phyloP scores from a whole-genome alignment of 2,888 invertebrate species.

The Dendrolimus houi region DNA sequence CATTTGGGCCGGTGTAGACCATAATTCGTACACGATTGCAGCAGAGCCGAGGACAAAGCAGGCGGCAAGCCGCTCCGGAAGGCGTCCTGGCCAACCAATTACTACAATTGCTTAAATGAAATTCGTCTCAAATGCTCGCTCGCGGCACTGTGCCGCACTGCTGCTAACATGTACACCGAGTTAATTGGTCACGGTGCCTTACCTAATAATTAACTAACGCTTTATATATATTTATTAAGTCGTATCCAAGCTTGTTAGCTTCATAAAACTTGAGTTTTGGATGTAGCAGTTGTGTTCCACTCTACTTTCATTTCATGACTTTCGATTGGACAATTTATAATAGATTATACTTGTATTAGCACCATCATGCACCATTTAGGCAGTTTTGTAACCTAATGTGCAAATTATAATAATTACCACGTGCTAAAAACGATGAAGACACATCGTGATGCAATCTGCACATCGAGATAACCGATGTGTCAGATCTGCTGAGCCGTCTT shows the following conservation, averaged over 20 bases:
- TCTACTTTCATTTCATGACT: too few species aligned
- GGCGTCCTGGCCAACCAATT: slow-evolving; percentile 60
- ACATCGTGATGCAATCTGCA: too few species aligned
- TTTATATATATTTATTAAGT: slow-evolving; percentile 30
- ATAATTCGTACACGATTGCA: slow-evolving; percentile 24
- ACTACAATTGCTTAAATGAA: slow-evolving; percentile 72
- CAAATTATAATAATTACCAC: too few species aligned
- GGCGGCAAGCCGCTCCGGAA: slow-evolving; percentile 51
- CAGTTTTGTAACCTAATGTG: too few species aligned
- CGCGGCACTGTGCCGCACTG: slow-evolving; percentile 36
- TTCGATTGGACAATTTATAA: too few species aligned
- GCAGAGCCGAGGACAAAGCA: slow-evolving; percentile 41
- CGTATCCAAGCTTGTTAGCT: slow-evolving; percentile 27
- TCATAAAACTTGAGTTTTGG: slow-evolving; percentile 14
- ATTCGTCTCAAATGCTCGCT: slow-evolving; percentile 55
- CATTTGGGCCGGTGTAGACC: background rate
- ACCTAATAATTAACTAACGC: slow-evolving; percentile 56
- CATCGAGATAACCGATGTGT: too few species aligned
- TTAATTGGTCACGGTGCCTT: slow-evolving; percentile 72
- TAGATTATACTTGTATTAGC: too few species aligned
- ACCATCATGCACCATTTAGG: too few species aligned
- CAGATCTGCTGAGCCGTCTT: too few species aligned
- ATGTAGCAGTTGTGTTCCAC: slow-evolving; percentile 4
- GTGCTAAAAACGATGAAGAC: too few species aligned
- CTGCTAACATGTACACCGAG: slow-evolving; percentile 28